phyloP scores from a whole-genome alignment of 2,797 vertebrate genomes.

The Enteromius mattozi region DNA sequence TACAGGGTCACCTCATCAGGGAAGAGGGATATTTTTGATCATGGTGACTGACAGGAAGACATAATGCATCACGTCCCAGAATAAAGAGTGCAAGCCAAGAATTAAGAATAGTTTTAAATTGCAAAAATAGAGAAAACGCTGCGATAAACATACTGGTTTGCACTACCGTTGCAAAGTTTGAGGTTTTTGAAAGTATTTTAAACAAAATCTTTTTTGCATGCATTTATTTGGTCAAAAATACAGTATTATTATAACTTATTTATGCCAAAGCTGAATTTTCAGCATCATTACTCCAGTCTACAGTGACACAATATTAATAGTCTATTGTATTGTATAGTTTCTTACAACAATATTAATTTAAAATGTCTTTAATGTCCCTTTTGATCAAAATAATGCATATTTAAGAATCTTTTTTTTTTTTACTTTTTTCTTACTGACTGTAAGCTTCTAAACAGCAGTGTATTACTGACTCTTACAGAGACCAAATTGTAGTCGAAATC shows the following conservation, averaged over 20 bases:
- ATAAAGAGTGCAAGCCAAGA: not conserved
- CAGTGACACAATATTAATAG: not conserved
- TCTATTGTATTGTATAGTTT: no score
- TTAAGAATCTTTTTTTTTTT: not conserved
- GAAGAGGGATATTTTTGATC: conserved; percentile 26
- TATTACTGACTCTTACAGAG: not conserved
- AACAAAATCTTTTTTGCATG: no score
- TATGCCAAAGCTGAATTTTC: not conserved
- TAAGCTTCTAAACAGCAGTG: not conserved
- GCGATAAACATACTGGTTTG: not conserved
- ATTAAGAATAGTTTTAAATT: conserved; percentile 8
- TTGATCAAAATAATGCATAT: not conserved
- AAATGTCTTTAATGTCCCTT: not conserved
- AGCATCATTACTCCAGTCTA: not conserved
- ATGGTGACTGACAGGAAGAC: conserved; percentile 17
- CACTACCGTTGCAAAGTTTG: not conserved
- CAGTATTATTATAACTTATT: not conserved
- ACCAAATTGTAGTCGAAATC: not conserved
- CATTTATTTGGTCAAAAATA: no score
- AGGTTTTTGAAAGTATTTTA: not conserved
- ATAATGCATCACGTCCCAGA: not conserved
- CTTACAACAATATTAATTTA: no score
- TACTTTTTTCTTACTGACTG: not conserved
- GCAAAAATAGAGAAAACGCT: not conserved
- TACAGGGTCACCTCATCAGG: conserved; percentile 22